phyloP scores from a whole-genome alignment of 2,113 vertebrate genomes.

The Aphelocoma coerulescens region DNA sequence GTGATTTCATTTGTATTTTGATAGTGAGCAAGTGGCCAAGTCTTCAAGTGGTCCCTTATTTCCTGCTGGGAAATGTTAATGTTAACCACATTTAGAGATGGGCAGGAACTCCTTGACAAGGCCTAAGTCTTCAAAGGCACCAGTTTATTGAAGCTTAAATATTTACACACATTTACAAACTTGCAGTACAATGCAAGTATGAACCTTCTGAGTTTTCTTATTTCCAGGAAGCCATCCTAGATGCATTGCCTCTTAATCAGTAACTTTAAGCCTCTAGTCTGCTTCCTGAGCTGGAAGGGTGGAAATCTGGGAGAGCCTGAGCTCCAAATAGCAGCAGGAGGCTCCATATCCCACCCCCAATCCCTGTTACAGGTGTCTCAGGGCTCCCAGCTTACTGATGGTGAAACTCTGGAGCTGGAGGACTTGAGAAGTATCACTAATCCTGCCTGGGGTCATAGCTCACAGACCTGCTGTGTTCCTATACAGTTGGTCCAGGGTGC shows the following conservation, averaged over 20 bases:
- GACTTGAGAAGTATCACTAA: not conserved
- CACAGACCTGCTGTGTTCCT: not conserved
- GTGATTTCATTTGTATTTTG: not conserved
- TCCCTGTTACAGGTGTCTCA: not conserved
- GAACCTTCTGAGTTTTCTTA: not conserved
- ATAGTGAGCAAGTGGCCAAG: not conserved
- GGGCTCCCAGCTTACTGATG: not conserved
- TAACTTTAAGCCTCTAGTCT: not conserved
- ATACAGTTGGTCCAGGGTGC: not conserved
- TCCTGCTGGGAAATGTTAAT: not conserved
- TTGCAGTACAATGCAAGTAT: not conserved
- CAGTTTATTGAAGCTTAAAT: not conserved
- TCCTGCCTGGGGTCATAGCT: not conserved
- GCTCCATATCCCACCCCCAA: not conserved
- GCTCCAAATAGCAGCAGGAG: not conserved
- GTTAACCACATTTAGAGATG: not conserved
- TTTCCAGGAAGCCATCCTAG: not conserved
- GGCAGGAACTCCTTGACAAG: not conserved
- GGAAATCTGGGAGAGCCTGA: not conserved
- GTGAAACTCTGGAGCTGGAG: not conserved
- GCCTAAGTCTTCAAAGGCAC: not conserved
- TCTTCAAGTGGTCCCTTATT: not conserved
- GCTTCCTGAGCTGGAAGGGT: not conserved
- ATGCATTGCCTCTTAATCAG: accelerated
- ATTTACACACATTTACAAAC: not conserved